Evolutionary conservation across 2,888 invertebrate species (phyloP).

Genomic region (Lepas anatifera): DNA sequence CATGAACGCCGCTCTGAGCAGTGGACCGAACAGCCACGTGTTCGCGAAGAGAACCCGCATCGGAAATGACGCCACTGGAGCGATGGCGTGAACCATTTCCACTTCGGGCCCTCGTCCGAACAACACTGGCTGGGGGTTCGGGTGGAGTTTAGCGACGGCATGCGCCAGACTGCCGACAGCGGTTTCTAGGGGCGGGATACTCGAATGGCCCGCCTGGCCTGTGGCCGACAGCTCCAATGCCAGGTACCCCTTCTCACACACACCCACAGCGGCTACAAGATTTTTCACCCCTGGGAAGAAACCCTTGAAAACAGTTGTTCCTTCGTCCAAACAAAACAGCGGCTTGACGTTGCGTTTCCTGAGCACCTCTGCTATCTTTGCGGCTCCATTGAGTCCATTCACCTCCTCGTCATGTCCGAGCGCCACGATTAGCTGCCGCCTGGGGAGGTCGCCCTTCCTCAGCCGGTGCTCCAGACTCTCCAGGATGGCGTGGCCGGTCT

Average conservation of each 20-base stretch:
- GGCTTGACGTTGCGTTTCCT: slow-evolving; percentile 26
- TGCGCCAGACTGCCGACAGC: slow-evolving; percentile 37
- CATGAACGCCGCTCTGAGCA: slow-evolving; percentile 6
- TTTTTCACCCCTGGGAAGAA: slow-evolving; percentile 33
- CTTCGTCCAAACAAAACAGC: slow-evolving; percentile 41
- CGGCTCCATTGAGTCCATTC: slow-evolving; percentile 19
- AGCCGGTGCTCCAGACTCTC: slow-evolving; percentile 37
- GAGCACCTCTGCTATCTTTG: slow-evolving; percentile 20
- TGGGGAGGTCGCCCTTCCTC: slow-evolving; percentile 33
- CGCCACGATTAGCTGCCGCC: slow-evolving; percentile 38
- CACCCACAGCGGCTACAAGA: slow-evolving; percentile 33
- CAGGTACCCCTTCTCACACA: slow-evolving; percentile 24
- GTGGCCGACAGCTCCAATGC: slow-evolving; percentile 27
- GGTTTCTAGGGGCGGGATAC: slow-evolving; percentile 37
- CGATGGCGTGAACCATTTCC: slow-evolving; percentile 33
- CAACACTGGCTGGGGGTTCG: slow-evolving; percentile 36
- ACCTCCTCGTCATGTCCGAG: slow-evolving; percentile 45
- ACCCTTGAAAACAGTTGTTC: slow-evolving; percentile 34
- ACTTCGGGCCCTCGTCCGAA: slow-evolving; percentile 37
- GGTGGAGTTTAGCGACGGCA: slow-evolving; percentile 36
- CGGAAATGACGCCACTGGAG: slow-evolving; percentile 31
- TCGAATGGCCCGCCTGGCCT: slow-evolving; percentile 38
- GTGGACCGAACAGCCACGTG: slow-evolving; percentile 20
- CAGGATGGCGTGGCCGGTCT: slow-evolving; percentile 32
- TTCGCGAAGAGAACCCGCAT: slow-evolving; percentile 17